Conservation (phyloP, 2,888 invertebrate genomes). For the Heliothis peltigera region DNA sequence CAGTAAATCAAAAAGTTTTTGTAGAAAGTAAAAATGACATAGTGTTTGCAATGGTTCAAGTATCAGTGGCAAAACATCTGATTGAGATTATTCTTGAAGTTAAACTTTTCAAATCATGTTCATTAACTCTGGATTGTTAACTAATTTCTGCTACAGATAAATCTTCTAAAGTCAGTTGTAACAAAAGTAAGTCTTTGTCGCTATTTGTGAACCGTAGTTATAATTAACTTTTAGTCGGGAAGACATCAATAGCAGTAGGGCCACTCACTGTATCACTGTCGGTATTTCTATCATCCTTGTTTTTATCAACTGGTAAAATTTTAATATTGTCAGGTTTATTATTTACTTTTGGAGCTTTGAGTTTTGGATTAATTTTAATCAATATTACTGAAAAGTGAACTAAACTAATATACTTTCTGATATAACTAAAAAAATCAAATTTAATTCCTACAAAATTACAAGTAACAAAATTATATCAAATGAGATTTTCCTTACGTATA, state of each 20-base stretch:
- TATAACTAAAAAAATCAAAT: neutral
- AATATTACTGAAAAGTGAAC: no score
- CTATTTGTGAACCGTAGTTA: constrained; percentile 50
- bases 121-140: neutral
- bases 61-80: no score
- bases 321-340: constrained; percentile 4
- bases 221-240: constrained; percentile 43
- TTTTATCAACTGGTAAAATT: constrained; percentile 20
- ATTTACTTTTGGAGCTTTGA: constrained; percentile 2
- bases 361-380: no score
- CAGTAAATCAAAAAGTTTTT: no score
- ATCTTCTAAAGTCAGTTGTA: constrained; percentile 32
- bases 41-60: no score
- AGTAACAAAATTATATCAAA: neutral
- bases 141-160: neutral
- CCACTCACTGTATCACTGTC: constrained; percentile 49
- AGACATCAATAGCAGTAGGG: constrained; percentile 42
- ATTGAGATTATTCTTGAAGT: no score
- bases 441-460: neutral
- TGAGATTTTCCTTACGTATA: neutral
- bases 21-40: no score
- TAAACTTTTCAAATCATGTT: no score
- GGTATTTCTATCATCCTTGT: constrained; percentile 29
- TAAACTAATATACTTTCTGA: no score
- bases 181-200: constrained; percentile 42